phyloP scores from a whole-genome alignment of 2,888 invertebrate species.

The Calephelis perditalis region DNA sequence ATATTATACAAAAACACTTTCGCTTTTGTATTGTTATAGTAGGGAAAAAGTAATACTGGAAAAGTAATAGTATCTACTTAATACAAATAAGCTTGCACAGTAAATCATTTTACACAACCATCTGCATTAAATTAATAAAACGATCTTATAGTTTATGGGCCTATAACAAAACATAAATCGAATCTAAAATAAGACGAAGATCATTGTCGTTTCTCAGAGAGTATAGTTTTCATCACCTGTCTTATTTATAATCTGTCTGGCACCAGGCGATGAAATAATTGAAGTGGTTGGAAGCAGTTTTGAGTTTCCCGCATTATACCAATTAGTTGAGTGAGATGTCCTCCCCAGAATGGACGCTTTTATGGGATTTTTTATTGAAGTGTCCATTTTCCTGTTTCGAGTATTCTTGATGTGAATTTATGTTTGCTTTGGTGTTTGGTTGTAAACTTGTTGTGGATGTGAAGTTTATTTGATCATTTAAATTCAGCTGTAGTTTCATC shows the following conservation, averaged over 20 bases:
- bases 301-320: conserved; percentile 69
- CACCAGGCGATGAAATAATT: conserved; percentile 64
- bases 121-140: background rate
- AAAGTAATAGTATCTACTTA: too few species aligned
- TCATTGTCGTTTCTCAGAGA: conserved; percentile 66
- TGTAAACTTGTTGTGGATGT: background rate
- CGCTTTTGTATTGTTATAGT: too few species aligned
- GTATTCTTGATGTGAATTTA: conserved; percentile 14
- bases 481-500: too few species aligned
- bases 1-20: too few species aligned
- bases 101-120: too few species aligned
- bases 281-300: conserved; percentile 59
- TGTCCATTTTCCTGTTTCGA: conserved; percentile 28
- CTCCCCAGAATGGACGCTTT: conserved; percentile 61
- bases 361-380: conserved; percentile 48
- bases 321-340: conserved; percentile 78
- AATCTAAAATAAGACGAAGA: conserved; percentile 56
- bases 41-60: too few species aligned
- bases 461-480: too few species aligned
- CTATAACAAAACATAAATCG: conserved; percentile 35
- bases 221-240: conserved; percentile 68
- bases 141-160: conserved; percentile 8
- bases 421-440: background rate
- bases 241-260: conserved; percentile 71
- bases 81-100: too few species aligned